Evolutionary conservation across 2,113 vertebrate genomes (phyloP).

Genomic region (Entosphenus tridentatus): DNA sequence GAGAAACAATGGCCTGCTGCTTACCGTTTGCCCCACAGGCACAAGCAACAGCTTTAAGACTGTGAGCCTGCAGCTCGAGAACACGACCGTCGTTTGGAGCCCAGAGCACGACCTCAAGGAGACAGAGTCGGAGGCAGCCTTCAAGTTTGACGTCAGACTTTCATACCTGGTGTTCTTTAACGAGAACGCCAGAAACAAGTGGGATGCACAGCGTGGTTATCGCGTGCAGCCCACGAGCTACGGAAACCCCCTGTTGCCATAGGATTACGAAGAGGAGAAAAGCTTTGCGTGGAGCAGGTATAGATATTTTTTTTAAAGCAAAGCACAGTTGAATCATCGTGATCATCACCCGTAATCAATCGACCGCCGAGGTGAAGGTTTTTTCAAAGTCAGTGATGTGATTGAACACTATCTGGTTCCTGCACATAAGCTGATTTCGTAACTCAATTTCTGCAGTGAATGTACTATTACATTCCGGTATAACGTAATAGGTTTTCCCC

Average conservation of each 20-base stretch:
- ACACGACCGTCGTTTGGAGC: neutral
- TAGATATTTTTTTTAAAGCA: neutral
- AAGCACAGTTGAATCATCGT: too few species aligned
- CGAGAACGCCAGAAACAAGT: neutral
- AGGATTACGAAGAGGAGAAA: constrained; percentile 2
- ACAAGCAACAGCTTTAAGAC: constrained; percentile 2
- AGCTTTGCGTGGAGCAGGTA: neutral
- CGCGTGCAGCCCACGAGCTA: neutral
- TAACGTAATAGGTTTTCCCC: too few species aligned
- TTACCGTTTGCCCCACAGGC: neutral
- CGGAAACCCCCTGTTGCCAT: neutral
- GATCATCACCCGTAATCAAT: too few species aligned
- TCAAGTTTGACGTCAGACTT: neutral
- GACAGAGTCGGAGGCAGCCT: neutral
- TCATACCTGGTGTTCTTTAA: neutral
- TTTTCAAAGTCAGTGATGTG: too few species aligned
- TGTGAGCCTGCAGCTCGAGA: constrained; percentile 1
- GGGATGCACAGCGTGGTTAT: neutral
- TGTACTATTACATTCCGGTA: too few species aligned
- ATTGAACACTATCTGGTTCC: too few species aligned
- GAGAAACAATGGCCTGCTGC: too few species aligned
- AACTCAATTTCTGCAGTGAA: too few species aligned
- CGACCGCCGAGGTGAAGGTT: too few species aligned
- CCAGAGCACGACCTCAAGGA: neutral
- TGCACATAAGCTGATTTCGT: too few species aligned